A percentile compares a stretch with the other conserved stretches of the same genome.
Evolutionary conservation across 2,113 vertebrate species (phyloP).

Genomic region (Melanerpes aurifrons): DNA sequence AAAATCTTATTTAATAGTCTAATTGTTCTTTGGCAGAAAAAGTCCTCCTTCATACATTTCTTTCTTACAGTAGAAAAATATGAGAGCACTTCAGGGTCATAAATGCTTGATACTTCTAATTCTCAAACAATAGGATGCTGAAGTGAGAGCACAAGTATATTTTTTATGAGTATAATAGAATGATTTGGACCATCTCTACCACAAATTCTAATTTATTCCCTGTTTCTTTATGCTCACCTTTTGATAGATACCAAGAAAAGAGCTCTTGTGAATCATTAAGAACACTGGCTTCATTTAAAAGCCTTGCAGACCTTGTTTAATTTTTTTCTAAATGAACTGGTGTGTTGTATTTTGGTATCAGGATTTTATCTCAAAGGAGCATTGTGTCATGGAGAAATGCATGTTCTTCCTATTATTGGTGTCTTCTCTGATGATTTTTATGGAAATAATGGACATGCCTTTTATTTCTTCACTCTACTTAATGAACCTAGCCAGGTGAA

Average conservation of each 20-base stretch:
- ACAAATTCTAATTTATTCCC: background rate
- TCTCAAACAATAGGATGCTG: background rate
- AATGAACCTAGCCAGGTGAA: slow-evolving; percentile 54
- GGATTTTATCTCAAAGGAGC: background rate
- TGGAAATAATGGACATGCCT: background rate
- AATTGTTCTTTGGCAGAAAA: background rate
- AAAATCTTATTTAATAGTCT: background rate
- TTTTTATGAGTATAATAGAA: background rate
- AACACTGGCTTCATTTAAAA: background rate
- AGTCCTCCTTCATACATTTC: background rate
- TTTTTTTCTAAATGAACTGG: background rate
- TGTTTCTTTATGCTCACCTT: background rate
- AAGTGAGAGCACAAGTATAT: background rate
- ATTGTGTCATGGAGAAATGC: background rate
- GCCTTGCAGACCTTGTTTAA: background rate
- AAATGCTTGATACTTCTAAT: background rate
- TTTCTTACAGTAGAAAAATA: background rate
- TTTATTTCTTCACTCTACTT: slow-evolving; percentile 49
- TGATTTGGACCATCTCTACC: background rate
- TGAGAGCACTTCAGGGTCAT: background rate
- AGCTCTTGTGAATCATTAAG: background rate
- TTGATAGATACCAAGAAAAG: background rate
- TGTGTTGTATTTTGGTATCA: background rate
- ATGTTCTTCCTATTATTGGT: background rate
- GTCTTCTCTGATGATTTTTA: background rate